Base-by-base conservation (phyloP, 2,797 vertebrate species). In the Sebastiscus albofasciatus region DNA sequence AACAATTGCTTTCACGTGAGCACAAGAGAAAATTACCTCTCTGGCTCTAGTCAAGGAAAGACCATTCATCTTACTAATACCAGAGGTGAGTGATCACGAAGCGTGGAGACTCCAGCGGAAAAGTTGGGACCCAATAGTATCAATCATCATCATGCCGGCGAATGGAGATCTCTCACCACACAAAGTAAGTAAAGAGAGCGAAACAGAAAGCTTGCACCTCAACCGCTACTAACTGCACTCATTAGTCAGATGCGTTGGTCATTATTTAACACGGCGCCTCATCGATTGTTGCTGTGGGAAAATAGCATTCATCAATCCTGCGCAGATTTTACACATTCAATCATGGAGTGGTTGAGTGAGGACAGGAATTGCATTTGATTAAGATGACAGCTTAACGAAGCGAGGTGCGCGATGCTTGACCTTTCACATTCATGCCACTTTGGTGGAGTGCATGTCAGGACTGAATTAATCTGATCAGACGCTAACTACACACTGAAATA, bases 1-100 rank as follows among this genome's bases (percentile, higher is more conserved):
- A 42, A 22, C 65, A 52, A 29, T 65, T 55, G 67, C 70, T 87
- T 69, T 84, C 79, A 86, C 20, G 27, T n/a, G 79, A 85, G 77
- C 77, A 66, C 80, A 87, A 86, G 80, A 82, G 62, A 87, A 88
- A 90, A 91, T 89, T 76, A 75, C 82, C 77, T 85, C 79, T 89
- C 76, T 22, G 61, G 82, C 75, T 87, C 71, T 9, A 65, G 82
- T 84, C 77, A 82, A 75, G 29, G 55, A 73, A 62, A 31, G 52
- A 49, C 80, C 82, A 89, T 95, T 94, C 58, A 90, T 95, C 94
- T 93, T 78, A 81, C 86, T 91, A 89, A 91, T 79, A 88, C 77
- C 78, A 83, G 87, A 81, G 86, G 74, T 90, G 85, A 90, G 75
- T 73, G 86, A 90, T 92, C 84, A 89, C 79, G 71, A 85, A 68